phyloP scores from a whole-genome alignment of 2,113 vertebrate genomes.

The Hypocryptadius cinnamomeus region DNA sequence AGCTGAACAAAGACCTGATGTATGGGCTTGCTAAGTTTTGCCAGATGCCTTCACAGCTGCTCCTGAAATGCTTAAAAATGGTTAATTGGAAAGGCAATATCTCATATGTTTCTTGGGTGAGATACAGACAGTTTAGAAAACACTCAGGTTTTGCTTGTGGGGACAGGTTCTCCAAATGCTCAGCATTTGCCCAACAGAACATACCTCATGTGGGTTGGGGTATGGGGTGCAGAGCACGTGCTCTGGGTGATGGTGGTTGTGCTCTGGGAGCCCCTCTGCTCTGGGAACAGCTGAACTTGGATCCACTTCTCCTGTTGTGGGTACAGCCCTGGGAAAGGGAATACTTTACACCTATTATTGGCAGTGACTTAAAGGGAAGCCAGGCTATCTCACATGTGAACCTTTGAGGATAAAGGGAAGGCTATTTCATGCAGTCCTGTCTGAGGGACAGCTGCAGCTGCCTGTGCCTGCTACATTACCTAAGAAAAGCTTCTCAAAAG shows the following conservation, averaged over 20 bases:
- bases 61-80: neutral
- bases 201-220: accelerated
- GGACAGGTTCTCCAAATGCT: neutral
- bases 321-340: neutral
- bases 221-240: neutral
- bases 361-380: neutral
- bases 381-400: neutral
- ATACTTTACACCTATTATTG: neutral
- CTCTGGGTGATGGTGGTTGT: neutral
- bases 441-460: constrained; percentile 17
- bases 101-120: neutral
- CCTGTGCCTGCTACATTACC: neutral
- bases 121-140: neutral
- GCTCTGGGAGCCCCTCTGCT: neutral
- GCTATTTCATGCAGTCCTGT: neutral
- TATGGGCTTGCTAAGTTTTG: neutral
- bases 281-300: neutral
- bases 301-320: neutral
- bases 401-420: neutral
- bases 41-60: neutral
- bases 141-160: neutral
- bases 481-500: neutral
- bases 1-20: neutral
- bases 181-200: neutral
- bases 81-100: neutral